A percentile compares a stretch with the other conserved stretches of the same genome.
Conservation (phyloP, 2,888 invertebrate species). For the Cantharis flavilabris region DNA sequence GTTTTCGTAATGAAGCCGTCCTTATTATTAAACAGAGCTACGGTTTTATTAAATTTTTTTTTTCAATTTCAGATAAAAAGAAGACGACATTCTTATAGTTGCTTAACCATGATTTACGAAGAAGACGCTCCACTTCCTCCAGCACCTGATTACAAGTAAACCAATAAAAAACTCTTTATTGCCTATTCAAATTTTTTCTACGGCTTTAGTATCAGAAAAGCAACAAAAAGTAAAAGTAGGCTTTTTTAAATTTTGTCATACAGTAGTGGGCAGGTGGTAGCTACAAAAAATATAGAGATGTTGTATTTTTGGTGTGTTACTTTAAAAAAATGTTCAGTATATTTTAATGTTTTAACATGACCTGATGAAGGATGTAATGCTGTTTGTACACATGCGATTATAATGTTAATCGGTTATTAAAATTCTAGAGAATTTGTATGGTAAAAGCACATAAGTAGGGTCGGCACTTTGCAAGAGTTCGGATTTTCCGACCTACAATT, state of each 20-base stretch:
- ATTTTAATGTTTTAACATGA: not conserved
- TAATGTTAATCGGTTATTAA: not conserved
- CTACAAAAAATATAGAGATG: not conserved
- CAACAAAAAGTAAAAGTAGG: not conserved
- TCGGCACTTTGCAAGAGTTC: not conserved
- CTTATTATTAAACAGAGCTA: too few relatives aligned
- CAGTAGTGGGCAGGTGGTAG: not conserved
- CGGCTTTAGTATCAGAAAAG: not conserved
- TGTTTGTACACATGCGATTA: not conserved
- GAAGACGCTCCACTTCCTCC: conserved; percentile 70
- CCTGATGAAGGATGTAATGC: not conserved
- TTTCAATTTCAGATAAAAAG: conserved; percentile 49
- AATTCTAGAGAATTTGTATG: not conserved
- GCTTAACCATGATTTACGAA: conserved; percentile 70
- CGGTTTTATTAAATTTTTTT: not conserved
- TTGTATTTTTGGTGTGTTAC: conserved; percentile 14
- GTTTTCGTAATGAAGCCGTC: too few relatives aligned
- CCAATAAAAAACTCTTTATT: not conserved
- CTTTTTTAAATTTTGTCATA: not conserved
- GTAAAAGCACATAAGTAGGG: not conserved
- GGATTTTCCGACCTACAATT: not conserved
- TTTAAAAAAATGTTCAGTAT: conserved; percentile 1
- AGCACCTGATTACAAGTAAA: conserved; percentile 46
- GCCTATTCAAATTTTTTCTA: not conserved
- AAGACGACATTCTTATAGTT: conserved; percentile 60